A percentile compares a stretch with the other conserved stretches of the same genome.
Conservation (phyloP, 2,888 invertebrate species). For the Andrena haemorrhoa region DNA sequence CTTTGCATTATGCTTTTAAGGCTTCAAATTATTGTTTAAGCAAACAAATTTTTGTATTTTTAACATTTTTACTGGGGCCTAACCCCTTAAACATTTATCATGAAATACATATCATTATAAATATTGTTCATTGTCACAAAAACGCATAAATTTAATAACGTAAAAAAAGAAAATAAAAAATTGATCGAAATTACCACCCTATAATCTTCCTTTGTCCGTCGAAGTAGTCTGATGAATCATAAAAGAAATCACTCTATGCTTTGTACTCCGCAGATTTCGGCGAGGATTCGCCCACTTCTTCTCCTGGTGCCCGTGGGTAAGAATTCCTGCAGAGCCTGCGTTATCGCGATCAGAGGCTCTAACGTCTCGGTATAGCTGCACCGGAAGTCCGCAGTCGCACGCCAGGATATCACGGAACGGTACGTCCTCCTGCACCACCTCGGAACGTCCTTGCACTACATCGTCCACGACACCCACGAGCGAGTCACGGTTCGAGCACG, state of each 20-base stretch:
- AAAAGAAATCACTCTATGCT: not conserved
- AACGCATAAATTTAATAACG: too few species aligned
- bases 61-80: too few species aligned
- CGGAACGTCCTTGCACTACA: constrained; percentile 75
- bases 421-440: constrained; percentile 84
- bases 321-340: constrained; percentile 88
- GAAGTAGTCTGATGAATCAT: not conserved
- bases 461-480: constrained; percentile 74
- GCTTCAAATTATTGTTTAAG: too few species aligned
- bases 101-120: too few species aligned
- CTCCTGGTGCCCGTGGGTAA: constrained; percentile 93
- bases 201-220: not conserved
- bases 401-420: constrained; percentile 90
- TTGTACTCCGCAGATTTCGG: constrained; percentile 90
- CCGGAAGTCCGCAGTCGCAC: constrained; percentile 90
- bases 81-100: too few species aligned
- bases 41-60: too few species aligned
- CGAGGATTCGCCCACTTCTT: constrained; percentile 97
- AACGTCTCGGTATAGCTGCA: constrained; percentile 91
- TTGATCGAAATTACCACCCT: too few species aligned
- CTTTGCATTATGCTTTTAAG: too few species aligned
- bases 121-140: too few species aligned
- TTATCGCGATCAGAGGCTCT: constrained; percentile 91
- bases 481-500: constrained; percentile 72
- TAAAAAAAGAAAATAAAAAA: too few species aligned